phyloP scores from a whole-genome alignment of 2,797 vertebrate species.

The Myotis myotis region DNA sequence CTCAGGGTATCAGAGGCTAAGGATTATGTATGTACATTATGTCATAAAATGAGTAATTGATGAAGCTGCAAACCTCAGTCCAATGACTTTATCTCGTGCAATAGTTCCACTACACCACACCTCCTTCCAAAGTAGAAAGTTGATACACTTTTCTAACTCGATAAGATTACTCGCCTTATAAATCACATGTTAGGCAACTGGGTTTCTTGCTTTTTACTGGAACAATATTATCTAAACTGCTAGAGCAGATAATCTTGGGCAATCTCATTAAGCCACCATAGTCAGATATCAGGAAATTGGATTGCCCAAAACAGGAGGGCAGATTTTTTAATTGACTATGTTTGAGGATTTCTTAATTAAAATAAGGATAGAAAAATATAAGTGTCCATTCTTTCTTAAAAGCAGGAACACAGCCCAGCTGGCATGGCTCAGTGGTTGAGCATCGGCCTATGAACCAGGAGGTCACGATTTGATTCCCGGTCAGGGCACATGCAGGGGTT shows the following conservation, averaged over 20 bases:
- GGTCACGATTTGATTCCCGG: too few relatives aligned
- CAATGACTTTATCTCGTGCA: background rate
- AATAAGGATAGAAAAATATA: background rate
- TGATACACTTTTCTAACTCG: background rate
- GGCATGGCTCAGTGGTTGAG: too few relatives aligned
- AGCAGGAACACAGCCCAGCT: background rate
- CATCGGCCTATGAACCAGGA: too few relatives aligned
- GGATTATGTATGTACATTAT: background rate
- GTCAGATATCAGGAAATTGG: background rate
- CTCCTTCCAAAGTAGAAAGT: background rate
- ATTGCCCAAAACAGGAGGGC: background rate
- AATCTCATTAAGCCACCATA: background rate
- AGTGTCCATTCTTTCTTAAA: background rate
- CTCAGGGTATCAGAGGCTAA: background rate
- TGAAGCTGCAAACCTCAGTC: background rate
- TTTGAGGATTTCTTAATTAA: constrained; percentile 14
- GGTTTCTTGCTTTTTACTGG: background rate
- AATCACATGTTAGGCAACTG: background rate
- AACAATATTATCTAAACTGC: background rate
- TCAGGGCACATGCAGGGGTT: too few relatives aligned
- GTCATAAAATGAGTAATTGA: background rate
- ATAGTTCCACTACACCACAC: background rate
- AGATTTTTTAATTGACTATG: background rate
- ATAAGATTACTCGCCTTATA: background rate
- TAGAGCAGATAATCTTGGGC: background rate